Percentiles rank a stretch among this genome's conserved stretches.
These are phyloP conservation scores for Zootermopsis nevadensis DNA, from an alignment of 2,888 invertebrate species.

Conservation along the genomic window DNA sequence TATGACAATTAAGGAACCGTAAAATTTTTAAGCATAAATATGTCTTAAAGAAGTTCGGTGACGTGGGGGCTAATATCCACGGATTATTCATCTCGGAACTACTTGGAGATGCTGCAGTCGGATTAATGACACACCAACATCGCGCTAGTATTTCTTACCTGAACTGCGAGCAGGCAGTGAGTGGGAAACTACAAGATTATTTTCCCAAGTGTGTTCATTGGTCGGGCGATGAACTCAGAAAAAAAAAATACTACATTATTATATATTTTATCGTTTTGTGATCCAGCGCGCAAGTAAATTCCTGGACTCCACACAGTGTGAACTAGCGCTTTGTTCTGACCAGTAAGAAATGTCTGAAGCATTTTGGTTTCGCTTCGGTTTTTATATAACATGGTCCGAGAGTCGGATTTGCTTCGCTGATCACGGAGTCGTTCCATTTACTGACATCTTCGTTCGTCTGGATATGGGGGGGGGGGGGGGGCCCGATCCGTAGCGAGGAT, in stretches of 20 bases:
- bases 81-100: no score
- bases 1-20: no score
- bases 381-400: background rate
- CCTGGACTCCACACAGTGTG: conserved; percentile 10
- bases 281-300: background rate
- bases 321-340: conserved; percentile 10
- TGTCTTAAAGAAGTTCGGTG: no score
- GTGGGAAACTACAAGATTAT: no score
- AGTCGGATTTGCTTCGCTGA: conserved; percentile 1
- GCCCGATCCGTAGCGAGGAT: background rate
- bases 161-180: no score
- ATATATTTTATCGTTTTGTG: background rate
- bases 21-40: no score
- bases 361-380: conserved; percentile 1
- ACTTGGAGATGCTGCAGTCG: no score
- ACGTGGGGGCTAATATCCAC: no score
- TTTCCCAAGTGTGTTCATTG: background rate
- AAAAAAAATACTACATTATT: no score
- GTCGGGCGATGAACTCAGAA: background rate
- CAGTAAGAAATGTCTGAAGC: background rate
- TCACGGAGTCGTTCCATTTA: background rate
- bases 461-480: no score
- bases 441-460: conserved; percentile 12
- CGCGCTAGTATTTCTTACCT: no score
- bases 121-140: no score